A percentile compares a stretch with the other conserved stretches of the same genome.
Conservation (phyloP, 2,888 invertebrate species). For the Cerastis rubricosa region DNA sequence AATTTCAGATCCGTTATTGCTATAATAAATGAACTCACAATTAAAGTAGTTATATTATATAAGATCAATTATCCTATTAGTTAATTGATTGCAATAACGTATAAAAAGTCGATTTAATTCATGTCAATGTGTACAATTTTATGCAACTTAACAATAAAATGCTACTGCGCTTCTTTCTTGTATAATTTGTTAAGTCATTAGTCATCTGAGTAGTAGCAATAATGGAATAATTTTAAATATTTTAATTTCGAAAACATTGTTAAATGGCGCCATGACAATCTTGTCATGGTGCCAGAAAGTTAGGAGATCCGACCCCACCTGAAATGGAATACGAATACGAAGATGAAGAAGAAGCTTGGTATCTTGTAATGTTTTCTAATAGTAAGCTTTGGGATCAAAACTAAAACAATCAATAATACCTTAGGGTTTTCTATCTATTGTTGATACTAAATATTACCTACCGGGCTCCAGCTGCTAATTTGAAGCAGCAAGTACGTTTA, state of each 20-base stretch:
- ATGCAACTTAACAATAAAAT: slow-evolving; percentile 6
- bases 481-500: not conserved
- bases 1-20: not conserved
- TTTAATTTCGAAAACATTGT: not conserved
- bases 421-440: not conserved
- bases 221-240: not conserved
- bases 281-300: too few relatives aligned
- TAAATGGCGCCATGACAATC: too few relatives aligned
- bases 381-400: not conserved
- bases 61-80: slow-evolving; percentile 12
- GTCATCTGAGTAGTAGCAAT: slow-evolving; percentile 2
- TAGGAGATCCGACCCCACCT: too few relatives aligned
- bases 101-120: slow-evolving; percentile 1
- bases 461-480: not conserved
- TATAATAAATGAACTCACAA: not conserved
- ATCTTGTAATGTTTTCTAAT: not conserved
- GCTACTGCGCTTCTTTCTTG: not conserved
- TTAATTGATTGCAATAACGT: not conserved
- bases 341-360: too few relatives aligned
- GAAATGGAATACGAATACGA: too few relatives aligned
- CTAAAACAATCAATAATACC: not conserved
- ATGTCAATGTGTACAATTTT: slow-evolving; percentile 29
- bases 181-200: slow-evolving; percentile 12
- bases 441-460: not conserved
- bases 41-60: not conserved